Base-by-base conservation (phyloP, 1,140 invertebrate genomes). In the Teleopsis dalmanni region DNA sequence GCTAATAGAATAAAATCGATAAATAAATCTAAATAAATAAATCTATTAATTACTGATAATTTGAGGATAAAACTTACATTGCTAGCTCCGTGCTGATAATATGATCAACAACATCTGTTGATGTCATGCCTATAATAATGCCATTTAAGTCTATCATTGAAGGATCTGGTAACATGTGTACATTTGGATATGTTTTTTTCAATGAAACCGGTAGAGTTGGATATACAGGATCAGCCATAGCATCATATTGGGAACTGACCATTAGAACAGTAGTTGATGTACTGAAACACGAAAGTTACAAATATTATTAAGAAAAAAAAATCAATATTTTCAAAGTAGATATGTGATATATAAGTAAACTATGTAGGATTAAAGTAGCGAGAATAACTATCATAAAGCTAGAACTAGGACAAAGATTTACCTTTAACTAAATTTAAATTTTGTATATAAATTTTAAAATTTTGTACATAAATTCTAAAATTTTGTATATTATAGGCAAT, bases 51-150 rank as follows among this genome's bases (percentile, higher is more conserved):
- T n/a, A n/a, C n/a, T n/a, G n/a, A n/a, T n/a, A n/a, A n/a, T n/a
- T 45, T 46, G n/a, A n/a, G n/a, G n/a, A n/a, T 34, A 16, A 50
- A 60, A 76, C 81, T 82, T 76, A 89, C 87, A 73, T 64, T 10
- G 78, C 76, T 54, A 91, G 78, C 75, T 94, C 90, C 59, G 87
- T 78, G 52, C 81, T 81, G 22, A 82, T 78, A 10, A 94, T 62
- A 64, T 92, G 86, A 72, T 88, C 83, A 1, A 94, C 62, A 36
- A 87, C 74, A 71, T 96, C 92, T 0, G 83, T 82, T 13, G 90
- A 85, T 3, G 88, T 93, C 2, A 86, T 68, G 3, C 82, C 88
- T 58, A 95, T 71, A 9, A 81, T 72, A 0, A 94, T 58, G 5
- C 88, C 90, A 52, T 84, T 80, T 27, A 95, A 75, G 57, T 82